A percentile compares a stretch with the other conserved stretches of the same genome.
Conservation (phyloP, 2,113 vertebrate genomes). For the Phrynosoma blainvillii region DNA sequence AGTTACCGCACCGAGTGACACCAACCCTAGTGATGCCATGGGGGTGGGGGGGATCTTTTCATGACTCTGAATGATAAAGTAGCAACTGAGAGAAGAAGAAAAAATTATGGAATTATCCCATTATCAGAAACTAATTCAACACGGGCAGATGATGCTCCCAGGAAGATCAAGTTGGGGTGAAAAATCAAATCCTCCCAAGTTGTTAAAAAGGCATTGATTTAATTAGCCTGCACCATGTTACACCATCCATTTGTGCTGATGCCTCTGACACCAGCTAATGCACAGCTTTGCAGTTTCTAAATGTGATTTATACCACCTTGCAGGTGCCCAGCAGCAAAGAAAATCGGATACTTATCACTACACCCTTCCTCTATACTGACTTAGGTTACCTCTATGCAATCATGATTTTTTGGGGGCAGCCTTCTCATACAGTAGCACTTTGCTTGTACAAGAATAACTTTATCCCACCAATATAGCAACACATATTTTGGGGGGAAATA, state of each 20-base stretch:
- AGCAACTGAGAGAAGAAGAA: background rate
- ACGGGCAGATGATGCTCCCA: conserved; percentile 13
- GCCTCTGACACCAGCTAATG: conserved; percentile 5
- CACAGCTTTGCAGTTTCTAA: conserved; percentile 3
- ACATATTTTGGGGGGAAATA: background rate
- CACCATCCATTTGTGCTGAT: conserved; percentile 13
- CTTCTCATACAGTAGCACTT: background rate
- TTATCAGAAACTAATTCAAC: background rate
- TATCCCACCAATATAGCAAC: background rate
- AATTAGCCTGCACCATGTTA: background rate
- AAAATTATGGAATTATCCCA: background rate
- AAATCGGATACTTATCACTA: background rate
- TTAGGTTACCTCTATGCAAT: background rate
- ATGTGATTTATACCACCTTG: conserved; percentile 27
- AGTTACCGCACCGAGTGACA: too few species aligned
- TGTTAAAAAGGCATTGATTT: conserved; percentile 14
- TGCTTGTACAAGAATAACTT: background rate
- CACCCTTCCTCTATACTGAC: background rate
- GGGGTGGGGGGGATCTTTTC: background rate
- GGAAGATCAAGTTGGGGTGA: background rate
- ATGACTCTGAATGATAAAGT: conserved; percentile 2
- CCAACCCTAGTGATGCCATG: too few species aligned
- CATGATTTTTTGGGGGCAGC: background rate
- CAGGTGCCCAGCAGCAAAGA: background rate
- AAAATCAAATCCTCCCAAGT: background rate